These are phyloP conservation scores for Scaptodrosophila lebanonensis DNA, from an alignment of 1,140 invertebrate genomes.

Conservation along the genomic window DNA sequence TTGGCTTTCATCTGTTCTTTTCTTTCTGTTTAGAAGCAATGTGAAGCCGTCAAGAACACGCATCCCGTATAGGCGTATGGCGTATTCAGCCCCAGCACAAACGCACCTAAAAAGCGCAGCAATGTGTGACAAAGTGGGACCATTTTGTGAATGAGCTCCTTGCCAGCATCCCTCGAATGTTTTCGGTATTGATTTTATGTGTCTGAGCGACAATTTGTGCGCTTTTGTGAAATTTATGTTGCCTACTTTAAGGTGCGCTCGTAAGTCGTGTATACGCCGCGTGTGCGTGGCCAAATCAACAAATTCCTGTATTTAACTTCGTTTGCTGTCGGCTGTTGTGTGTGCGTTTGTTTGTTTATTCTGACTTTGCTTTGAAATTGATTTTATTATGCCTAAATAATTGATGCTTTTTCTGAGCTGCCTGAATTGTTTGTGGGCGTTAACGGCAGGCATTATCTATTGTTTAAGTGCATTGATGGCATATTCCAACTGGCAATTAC, in stretches of 20 bases:
- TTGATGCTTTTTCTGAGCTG: slow-evolving; percentile 31
- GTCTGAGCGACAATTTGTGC: slow-evolving; percentile 29
- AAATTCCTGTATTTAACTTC: slow-evolving; percentile 41
- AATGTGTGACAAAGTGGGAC: no score
- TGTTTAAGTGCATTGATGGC: slow-evolving; percentile 44
- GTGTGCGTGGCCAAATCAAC: slow-evolving; percentile 4
- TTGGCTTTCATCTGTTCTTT: no score
- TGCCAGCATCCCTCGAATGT: no score
- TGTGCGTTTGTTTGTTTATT: slow-evolving; percentile 1
- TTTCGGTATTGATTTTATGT: slow-evolving; percentile 29
- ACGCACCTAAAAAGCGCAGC: slow-evolving; percentile 18
- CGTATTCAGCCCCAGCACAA: no score
- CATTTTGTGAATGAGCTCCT: no score
- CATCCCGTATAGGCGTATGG: no score
- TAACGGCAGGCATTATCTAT: slow-evolving; percentile 12
- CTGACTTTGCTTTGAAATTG: slow-evolving; percentile 24
- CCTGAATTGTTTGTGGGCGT: no score
- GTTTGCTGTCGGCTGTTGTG: slow-evolving; percentile 9
- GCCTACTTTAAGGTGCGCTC: slow-evolving; percentile 37
- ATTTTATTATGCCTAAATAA: slow-evolving; percentile 42
- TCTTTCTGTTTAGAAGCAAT: no score
- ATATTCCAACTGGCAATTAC: slow-evolving; percentile 33
- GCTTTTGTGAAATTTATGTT: slow-evolving; percentile 40
- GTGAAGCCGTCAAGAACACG: no score
- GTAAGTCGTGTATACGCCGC: slow-evolving; percentile 24